Base-by-base conservation (phyloP, 2,797 vertebrate genomes). In the Pangasius djambal region DNA sequence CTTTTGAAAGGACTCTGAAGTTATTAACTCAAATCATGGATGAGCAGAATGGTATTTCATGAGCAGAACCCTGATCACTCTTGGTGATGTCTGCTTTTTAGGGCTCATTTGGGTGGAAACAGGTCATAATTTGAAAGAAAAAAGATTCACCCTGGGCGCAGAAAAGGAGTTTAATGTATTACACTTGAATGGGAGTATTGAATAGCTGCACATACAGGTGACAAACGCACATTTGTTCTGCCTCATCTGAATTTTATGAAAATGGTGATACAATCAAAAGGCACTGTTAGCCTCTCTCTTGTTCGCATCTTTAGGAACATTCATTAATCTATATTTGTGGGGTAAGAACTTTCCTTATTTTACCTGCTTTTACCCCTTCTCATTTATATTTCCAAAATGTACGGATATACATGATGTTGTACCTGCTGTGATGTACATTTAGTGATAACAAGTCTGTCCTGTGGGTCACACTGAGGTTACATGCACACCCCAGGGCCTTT, bases 381-480 rank as follows among this genome's bases (percentile, higher is more conserved):
- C 15, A 83, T 83, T 65, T 37, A 48, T 3, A 63, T 37, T 84
- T 34, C n/a, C 63, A 15, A 25, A 50, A 84, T 31, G 40, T 65
- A 69, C 9, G 0, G 13, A 50, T 48, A 18, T 22, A 22, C 8
- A 52, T 1, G 9, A 50, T 37, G 59, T 25, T 55, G 12, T 7
- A 22, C 10, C 44, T 48, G 28, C 28, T 52, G n/a, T 25, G n/a
- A 50, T 34, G 83, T 52, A 34, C 48, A 52, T 52, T 88, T 79
- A 89, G 82, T 92, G 91, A 93, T 93, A 94, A 94, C 93, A 88
- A 90, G 89, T 88, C 91, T 93, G 89, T 93, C 93, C 7, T 55
- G 87, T 91, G 92, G 95, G 96, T 95, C 94, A 95, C 93, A 92
- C 94, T 93, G 92, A 97, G 96, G 97, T 70, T 70, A 96, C 96